Evolutionary conservation across 2,888 invertebrate species (phyloP).

Genomic region (Globia sparganii): DNA sequence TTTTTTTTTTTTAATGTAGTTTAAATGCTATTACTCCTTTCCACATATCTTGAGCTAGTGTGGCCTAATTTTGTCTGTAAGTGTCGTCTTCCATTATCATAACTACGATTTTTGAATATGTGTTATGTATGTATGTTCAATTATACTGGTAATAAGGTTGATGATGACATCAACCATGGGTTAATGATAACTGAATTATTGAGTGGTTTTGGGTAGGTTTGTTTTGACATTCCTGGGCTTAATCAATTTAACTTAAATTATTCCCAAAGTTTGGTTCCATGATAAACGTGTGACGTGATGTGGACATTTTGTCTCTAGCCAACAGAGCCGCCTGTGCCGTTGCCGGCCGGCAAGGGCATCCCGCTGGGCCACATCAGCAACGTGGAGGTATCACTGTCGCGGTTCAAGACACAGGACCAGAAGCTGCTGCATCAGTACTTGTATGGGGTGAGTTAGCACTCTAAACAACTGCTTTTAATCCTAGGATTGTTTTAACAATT

Average conservation of each 20-base stretch:
- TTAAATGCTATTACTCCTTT: background rate
- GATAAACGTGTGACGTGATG: background rate
- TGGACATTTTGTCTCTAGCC: slow-evolving; percentile 74
- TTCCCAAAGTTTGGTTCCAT: background rate
- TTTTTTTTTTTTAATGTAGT: background rate
- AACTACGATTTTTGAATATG: background rate
- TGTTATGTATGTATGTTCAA: background rate
- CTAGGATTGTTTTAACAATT: background rate
- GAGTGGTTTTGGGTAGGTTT: background rate
- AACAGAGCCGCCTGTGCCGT: slow-evolving; percentile 88
- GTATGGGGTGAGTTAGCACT: slow-evolving; percentile 88
- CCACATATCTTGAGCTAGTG: background rate
- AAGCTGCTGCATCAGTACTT: slow-evolving; percentile 92
- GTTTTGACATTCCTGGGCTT: background rate
- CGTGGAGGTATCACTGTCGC: slow-evolving; percentile 91
- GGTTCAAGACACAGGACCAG: slow-evolving; percentile 92
- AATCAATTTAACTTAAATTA: background rate
- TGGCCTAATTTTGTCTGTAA: background rate
- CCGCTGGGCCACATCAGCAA: slow-evolving; percentile 93
- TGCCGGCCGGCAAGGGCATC: slow-evolving; percentile 91
- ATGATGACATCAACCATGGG: no score
- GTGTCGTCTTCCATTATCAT: background rate
- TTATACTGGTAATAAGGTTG: background rate
- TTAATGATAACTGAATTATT: background rate
- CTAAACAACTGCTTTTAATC: background rate